A percentile compares a stretch with the other conserved stretches of the same genome.
These are phyloP conservation scores for Lepidocyrtoides sp. DNA, from an alignment of 2,888 invertebrate species.

Conservation along the genomic window DNA sequence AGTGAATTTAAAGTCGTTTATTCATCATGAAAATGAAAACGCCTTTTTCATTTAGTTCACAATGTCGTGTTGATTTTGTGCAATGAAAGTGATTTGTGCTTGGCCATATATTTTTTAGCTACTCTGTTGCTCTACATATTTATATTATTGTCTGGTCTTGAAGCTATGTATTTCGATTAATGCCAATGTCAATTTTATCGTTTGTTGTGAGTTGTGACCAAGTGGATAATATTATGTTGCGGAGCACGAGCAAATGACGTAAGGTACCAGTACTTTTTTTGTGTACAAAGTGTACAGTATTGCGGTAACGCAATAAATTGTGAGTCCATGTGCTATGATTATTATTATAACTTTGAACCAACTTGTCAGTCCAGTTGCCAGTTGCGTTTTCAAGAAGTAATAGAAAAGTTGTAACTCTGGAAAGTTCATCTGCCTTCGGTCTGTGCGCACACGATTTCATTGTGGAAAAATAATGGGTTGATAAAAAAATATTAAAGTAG, in stretches of 20 bases:
- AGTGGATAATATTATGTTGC: neutral
- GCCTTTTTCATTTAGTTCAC: neutral
- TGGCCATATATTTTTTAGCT: neutral
- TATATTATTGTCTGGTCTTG: neutral
- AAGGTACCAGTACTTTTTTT: no score
- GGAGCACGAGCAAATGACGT: no score
- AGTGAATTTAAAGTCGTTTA: neutral
- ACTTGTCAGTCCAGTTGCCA: neutral
- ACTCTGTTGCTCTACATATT: no score
- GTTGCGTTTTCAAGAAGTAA: neutral
- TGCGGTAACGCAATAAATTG: no score
- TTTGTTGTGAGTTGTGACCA: neutral
- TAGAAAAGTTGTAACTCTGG: neutral
- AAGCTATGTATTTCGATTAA: neutral
- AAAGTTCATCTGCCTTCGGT: neutral
- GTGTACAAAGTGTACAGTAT: no score
- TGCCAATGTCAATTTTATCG: neutral
- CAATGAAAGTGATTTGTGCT: slow-evolving; percentile 32
- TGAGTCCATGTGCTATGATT: no score
- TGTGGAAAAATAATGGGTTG: neutral
- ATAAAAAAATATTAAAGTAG: neutral
- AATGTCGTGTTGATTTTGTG: neutral
- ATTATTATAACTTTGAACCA: no score
- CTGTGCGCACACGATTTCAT: neutral
- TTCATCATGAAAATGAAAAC: neutral